Evolutionary conservation across 2,888 invertebrate genomes (phyloP).

Genomic region (Ochlodes sylvanus): DNA sequence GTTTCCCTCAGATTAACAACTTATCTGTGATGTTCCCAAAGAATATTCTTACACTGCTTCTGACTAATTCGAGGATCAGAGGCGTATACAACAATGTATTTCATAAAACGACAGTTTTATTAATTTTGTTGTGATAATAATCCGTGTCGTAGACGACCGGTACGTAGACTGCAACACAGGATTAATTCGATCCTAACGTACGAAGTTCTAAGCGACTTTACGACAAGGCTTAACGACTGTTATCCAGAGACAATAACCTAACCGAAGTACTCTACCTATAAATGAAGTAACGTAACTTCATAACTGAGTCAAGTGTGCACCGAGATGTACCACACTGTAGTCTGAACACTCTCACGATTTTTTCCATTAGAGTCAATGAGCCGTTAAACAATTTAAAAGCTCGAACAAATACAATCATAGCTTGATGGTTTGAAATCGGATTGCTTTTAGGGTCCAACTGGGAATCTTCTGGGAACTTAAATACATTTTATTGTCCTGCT

Average conservation of each 20-base stretch:
- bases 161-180: not conserved
- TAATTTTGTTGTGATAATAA: too few relatives aligned
- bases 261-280: not conserved
- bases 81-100: too few relatives aligned
- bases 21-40: too few relatives aligned
- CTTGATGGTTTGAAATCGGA: not conserved
- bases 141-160: not conserved
- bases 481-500: too few relatives aligned
- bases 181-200: not conserved
- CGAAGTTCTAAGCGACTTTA: not conserved
- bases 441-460: too few relatives aligned
- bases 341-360: not conserved
- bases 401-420: not conserved
- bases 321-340: not conserved
- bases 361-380: not conserved
- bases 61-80: too few relatives aligned
- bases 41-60: too few relatives aligned
- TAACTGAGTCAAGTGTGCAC: not conserved
- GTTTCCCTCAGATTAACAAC: too few relatives aligned
- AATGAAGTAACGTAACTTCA: too few relatives aligned
- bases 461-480: too few relatives aligned
- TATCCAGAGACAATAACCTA: constrained; percentile 1
- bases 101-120: too few relatives aligned
- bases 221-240: constrained; percentile 3
- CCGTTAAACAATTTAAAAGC: not conserved